These are phyloP conservation scores for Sinonovacula constricta DNA, from an alignment of 1,140 invertebrate species.

Conservation along the genomic window DNA sequence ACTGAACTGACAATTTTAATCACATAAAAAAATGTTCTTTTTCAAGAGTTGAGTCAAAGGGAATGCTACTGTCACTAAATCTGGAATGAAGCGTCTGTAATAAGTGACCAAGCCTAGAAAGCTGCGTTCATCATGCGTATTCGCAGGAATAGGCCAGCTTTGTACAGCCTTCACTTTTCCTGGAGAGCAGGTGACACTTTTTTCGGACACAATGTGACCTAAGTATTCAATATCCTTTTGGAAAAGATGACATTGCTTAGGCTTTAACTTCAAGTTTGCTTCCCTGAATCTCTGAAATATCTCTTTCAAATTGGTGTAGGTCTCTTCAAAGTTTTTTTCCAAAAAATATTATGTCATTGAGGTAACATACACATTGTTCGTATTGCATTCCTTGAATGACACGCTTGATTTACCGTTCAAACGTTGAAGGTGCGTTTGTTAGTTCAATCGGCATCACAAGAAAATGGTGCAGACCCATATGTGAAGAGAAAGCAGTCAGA, in stretches of 20 bases:
- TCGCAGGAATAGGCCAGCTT: not conserved
- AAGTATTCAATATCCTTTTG: not conserved
- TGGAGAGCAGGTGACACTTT: not conserved
- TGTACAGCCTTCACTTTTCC: conserved; percentile 19
- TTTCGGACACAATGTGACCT: not conserved
- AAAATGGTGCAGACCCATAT: conserved; percentile 29
- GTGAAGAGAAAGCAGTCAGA: not conserved
- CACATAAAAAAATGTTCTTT: not conserved
- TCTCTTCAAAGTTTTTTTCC: not conserved
- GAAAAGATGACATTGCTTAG: not conserved
- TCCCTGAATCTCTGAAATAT: not conserved
- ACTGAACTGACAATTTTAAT: not conserved
- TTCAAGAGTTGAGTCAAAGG: conserved; percentile 16
- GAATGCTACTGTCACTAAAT: conserved; percentile 7
- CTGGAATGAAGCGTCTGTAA: conserved; percentile 28
- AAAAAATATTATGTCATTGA: conserved; percentile 48
- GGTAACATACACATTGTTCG: conserved; percentile 33
- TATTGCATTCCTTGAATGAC: conserved; percentile 13
- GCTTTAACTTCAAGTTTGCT: not conserved
- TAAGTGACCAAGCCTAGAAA: conserved; percentile 38
- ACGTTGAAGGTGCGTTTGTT: conserved; percentile 6
- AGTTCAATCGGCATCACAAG: conserved; percentile 14
- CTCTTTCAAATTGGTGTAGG: not conserved
- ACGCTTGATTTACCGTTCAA: conserved; percentile 10
- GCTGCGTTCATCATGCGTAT: conserved; percentile 17